Evolutionary conservation across 2,888 invertebrate genomes (phyloP).

Genomic region (Luperina testacea): DNA sequence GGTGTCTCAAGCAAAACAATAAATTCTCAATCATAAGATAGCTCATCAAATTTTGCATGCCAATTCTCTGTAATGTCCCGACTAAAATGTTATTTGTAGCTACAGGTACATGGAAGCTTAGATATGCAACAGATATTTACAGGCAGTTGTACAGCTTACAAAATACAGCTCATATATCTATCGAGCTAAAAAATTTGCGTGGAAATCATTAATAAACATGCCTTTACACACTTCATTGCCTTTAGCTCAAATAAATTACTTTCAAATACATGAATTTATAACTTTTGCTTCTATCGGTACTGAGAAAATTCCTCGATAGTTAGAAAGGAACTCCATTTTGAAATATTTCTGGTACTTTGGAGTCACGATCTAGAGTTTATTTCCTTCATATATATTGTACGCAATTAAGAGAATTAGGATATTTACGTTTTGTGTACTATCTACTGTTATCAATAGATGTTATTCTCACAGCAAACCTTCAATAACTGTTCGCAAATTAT

Average conservation of each 20-base stretch:
- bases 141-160: too few relatives aligned
- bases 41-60: not conserved
- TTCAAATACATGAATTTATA: constrained; percentile 28
- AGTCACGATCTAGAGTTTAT: constrained; percentile 73
- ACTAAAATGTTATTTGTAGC: not conserved
- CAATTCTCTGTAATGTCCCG: not conserved
- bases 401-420: constrained; percentile 10
- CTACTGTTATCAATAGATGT: too few relatives aligned
- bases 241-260: constrained; percentile 37
- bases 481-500: not conserved
- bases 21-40: too few relatives aligned
- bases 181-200: not conserved
- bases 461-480: not conserved
- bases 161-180: not conserved
- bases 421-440: not conserved
- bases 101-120: not conserved
- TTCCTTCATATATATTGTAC: constrained; percentile 48
- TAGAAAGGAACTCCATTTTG: constrained; percentile 75
- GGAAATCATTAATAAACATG: constrained; percentile 14
- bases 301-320: constrained; percentile 70
- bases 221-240: constrained; percentile 37
- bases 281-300: constrained; percentile 71
- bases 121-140: not conserved
- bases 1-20: not conserved
- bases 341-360: constrained; percentile 78